These are phyloP conservation scores for Heliconius charithonia DNA, from an alignment of 2,888 invertebrate species.

Conservation along the genomic window DNA sequence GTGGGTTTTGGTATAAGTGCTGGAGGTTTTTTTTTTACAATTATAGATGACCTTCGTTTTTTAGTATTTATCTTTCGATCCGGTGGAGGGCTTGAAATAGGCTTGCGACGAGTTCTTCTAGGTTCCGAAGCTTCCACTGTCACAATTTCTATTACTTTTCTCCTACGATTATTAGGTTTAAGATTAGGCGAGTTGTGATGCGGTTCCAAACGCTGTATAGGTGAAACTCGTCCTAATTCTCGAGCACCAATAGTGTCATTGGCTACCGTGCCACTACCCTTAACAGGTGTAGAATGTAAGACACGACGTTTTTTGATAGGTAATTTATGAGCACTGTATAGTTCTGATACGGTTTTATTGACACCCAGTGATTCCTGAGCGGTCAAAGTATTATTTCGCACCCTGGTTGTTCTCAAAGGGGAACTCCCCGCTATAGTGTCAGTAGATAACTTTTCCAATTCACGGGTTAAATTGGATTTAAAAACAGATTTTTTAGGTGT, in stretches of 20 bases:
- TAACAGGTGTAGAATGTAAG: constrained; percentile 72
- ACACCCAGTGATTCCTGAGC: constrained; percentile 23
- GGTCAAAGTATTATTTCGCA: constrained; percentile 51
- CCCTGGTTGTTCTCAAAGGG: constrained; percentile 54
- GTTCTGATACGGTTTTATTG: constrained; percentile 54
- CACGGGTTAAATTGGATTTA: constrained; percentile 51
- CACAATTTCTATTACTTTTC: constrained; percentile 8
- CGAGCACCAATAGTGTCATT: constrained; percentile 55
- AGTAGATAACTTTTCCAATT: constrained; percentile 60
- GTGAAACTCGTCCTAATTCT: constrained; percentile 66
- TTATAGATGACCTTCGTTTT: constrained; percentile 56
- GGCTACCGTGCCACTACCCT: constrained; percentile 53
- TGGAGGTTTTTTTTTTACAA: constrained; percentile 63
- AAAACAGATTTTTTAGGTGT: constrained; percentile 35
- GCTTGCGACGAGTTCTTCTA: constrained; percentile 32
- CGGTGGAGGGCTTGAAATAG: neutral
- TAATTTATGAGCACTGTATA: constrained; percentile 59
- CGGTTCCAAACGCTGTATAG: constrained; percentile 55
- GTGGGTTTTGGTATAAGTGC: constrained; percentile 53
- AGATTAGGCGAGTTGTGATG: constrained; percentile 30
- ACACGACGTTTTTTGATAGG: constrained; percentile 69
- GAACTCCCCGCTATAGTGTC: constrained; percentile 60
- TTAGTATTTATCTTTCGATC: constrained; percentile 44
- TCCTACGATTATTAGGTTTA: constrained; percentile 29
- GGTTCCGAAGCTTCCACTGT: constrained; percentile 15